A percentile compares a stretch with the other conserved stretches of the same genome.
phyloP scores from a whole-genome alignment of 2,113 vertebrate species.

The Callopanchax toddi region DNA sequence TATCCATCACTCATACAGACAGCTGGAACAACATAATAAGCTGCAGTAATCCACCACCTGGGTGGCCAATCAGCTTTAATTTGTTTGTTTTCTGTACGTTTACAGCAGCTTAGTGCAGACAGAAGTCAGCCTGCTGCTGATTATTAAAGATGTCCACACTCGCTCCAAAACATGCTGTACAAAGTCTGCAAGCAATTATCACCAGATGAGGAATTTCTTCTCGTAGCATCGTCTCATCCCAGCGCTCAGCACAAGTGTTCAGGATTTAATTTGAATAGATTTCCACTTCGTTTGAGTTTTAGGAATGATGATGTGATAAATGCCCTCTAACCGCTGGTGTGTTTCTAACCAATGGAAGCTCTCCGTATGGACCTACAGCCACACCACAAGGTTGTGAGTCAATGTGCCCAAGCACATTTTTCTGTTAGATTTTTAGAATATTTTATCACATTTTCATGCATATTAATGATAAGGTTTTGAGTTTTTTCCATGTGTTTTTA shows the following conservation, averaged over 20 bases:
- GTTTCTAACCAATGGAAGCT: no score
- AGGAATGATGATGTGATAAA: no score
- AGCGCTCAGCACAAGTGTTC: background rate
- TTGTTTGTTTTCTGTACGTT: constrained; percentile 7
- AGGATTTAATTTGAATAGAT: background rate
- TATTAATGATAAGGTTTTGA: no score
- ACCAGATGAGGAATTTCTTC: background rate
- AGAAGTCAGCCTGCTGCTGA: no score
- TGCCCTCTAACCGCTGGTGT: no score
- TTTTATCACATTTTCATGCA: no score
- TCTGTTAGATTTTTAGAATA: no score
- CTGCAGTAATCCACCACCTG: constrained; percentile 21
- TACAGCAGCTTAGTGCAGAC: background rate
- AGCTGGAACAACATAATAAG: constrained; percentile 20
- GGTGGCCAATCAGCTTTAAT: constrained; percentile 30
- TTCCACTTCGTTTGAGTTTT: no score
- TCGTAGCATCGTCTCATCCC: background rate
- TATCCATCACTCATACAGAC: constrained; percentile 10
- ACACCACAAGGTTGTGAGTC: no score
- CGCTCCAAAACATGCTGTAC: background rate
- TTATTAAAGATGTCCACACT: constrained; percentile 1
- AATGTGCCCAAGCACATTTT: no score
- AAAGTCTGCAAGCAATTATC: background rate
- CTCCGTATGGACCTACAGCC: no score
- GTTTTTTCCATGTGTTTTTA: no score